A percentile compares a stretch with the other conserved stretches of the same genome.
Conservation (phyloP, 2,888 invertebrate species). For the Melipona bicolor region DNA sequence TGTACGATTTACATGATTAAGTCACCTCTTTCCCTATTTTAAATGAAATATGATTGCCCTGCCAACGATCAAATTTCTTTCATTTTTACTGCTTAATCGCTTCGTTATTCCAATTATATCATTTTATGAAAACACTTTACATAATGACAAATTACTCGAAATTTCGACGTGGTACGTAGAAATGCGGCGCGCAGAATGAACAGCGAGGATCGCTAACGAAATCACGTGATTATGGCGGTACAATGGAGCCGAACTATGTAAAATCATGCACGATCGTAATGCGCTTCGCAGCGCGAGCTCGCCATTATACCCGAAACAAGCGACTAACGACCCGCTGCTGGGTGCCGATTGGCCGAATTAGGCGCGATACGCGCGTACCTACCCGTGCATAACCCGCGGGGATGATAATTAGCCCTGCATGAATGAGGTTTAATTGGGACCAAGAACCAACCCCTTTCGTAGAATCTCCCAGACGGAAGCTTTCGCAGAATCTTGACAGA, state of each 20-base stretch:
- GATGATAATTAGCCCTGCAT: slow-evolving; percentile 80
- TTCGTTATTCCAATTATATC: not conserved
- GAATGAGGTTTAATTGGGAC: slow-evolving; percentile 82
- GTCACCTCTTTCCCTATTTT: not conserved
- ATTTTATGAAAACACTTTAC: not conserved
- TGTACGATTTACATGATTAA: not conserved
- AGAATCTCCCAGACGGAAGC: slow-evolving; percentile 69
- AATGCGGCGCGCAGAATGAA: slow-evolving; percentile 43
- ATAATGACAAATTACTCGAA: slow-evolving; percentile 26
- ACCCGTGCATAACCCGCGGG: slow-evolving; percentile 70
- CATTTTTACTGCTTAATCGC: not conserved
- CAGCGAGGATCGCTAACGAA: slow-evolving; percentile 67
- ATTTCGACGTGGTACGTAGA: slow-evolving; percentile 16
- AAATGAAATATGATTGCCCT: not conserved
- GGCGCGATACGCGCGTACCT: slow-evolving; percentile 72
- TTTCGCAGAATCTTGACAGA: slow-evolving; percentile 63
- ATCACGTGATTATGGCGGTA: slow-evolving; percentile 67
- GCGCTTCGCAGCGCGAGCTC: slow-evolving; percentile 66
- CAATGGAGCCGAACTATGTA: slow-evolving; percentile 68
- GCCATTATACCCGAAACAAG: slow-evolving; percentile 80
- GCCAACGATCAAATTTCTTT: not conserved
- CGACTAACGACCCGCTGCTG: slow-evolving; percentile 80
- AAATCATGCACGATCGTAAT: slow-evolving; percentile 71
- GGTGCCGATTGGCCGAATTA: slow-evolving; percentile 78
- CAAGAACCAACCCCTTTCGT: slow-evolving; percentile 66